phyloP scores from a whole-genome alignment of 2,113 vertebrate genomes.

The Tautogolabrus adspersus region DNA sequence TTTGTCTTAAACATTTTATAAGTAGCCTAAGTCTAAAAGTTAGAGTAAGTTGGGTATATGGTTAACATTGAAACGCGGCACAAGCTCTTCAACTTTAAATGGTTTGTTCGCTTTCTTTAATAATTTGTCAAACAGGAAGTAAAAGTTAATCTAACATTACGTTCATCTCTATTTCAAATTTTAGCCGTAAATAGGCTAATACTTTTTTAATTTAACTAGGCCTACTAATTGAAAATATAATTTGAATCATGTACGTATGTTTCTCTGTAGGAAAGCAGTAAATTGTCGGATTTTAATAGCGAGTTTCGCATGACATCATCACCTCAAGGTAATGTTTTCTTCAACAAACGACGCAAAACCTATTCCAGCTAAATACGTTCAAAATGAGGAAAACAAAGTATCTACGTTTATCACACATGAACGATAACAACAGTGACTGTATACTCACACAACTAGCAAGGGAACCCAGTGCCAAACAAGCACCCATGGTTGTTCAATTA shows the following conservation, averaged over 20 bases:
- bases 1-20: not conserved
- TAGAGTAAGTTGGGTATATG: not conserved
- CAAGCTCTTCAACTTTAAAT: not conserved
- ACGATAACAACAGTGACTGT: not conserved
- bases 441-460: slow-evolving; percentile 91
- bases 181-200: no score
- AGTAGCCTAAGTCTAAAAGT: no score
- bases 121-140: no score
- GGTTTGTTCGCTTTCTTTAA: not conserved
- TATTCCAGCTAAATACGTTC: not conserved
- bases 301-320: not conserved
- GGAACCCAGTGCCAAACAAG: slow-evolving; percentile 90
- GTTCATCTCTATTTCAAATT: no score
- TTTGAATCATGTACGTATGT: not conserved
- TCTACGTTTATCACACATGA: not conserved
- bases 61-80: no score
- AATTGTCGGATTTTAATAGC: not conserved
- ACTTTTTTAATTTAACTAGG: no score
- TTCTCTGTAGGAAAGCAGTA: not conserved
- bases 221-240: no score
- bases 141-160: no score
- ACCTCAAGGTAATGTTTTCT: not conserved
- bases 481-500: slow-evolving; percentile 83
- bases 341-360: not conserved
- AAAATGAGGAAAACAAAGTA: not conserved